Evolutionary conservation across 2,797 vertebrate genomes (phyloP).

Genomic region (Bryconaethiops microstoma): DNA sequence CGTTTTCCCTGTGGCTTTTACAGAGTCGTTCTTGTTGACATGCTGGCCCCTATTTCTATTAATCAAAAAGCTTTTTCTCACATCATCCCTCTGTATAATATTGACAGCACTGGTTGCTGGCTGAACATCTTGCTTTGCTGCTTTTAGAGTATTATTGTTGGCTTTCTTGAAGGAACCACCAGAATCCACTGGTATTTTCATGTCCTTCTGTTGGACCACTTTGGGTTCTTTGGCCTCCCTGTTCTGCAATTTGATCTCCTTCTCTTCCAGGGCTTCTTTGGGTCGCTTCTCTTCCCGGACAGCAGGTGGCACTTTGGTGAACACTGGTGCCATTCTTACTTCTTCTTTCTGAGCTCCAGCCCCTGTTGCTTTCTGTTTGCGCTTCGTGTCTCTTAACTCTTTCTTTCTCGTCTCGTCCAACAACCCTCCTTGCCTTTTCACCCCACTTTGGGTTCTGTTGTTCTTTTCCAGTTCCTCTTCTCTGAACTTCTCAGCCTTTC

Average conservation of each 20-base stretch:
- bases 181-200: not conserved
- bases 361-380: not conserved
- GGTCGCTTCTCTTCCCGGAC: conserved; percentile 46
- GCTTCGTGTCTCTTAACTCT: not conserved
- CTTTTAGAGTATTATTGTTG: conserved; percentile 14
- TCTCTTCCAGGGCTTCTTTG: conserved; percentile 21
- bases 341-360: not conserved
- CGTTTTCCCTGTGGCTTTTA: conserved; percentile 20
- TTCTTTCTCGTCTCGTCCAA: not conserved
- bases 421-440: too few relatives aligned
- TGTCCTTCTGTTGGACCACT: not conserved
- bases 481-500: conserved; percentile 23
- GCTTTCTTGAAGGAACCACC: conserved; percentile 30
- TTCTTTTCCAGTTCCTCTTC: not conserved
- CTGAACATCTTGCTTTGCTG: conserved; percentile 15
- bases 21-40: conserved; percentile 14
- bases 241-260: not conserved
- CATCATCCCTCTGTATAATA: conserved; percentile 7
- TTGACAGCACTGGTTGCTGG: conserved; percentile 18
- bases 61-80: not conserved
- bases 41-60: conserved; percentile 2
- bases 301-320: conserved; percentile 50
- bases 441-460: not conserved
- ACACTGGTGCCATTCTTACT: conserved; percentile 10
- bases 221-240: not conserved